Conservation (phyloP, 1,140 invertebrate genomes). For the Aphis gossypii region DNA sequence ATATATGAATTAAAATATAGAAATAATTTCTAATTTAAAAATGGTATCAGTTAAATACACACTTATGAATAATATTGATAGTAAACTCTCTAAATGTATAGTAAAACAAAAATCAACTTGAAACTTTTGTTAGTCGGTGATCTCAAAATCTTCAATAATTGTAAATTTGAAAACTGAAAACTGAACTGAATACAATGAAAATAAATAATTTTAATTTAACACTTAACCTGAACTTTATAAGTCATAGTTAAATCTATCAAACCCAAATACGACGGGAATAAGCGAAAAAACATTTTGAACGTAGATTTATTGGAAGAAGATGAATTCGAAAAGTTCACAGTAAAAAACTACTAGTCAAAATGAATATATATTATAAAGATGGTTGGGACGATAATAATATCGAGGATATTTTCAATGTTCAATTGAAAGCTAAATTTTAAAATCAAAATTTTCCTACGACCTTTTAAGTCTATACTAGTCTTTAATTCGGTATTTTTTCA, state of each 20-base stretch:
- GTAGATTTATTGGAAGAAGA: conserved; percentile 94
- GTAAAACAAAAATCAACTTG: not conserved
- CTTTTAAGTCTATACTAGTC: not conserved
- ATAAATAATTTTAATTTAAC: not conserved
- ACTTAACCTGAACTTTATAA: not conserved
- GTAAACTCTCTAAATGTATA: not conserved
- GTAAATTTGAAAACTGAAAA: not conserved
- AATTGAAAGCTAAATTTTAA: conserved; percentile 68
- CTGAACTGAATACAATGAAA: not conserved
- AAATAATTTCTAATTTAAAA: not conserved
- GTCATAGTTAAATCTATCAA: conserved; percentile 47
- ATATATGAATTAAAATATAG: not conserved
- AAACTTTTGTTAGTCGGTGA: not conserved
- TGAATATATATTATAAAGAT: conserved; percentile 95
- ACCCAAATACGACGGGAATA: conserved; percentile 31
- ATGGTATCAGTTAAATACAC: not conserved
- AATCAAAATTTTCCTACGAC: conserved; percentile 1
- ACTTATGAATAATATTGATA: not conserved
- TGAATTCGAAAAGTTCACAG: conserved; percentile 98
- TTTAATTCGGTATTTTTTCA: not conserved
- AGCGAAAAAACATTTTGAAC: conserved; percentile 67
- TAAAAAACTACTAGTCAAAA: conserved; percentile 89
- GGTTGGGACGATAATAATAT: conserved; percentile 99
- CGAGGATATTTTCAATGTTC: conserved; percentile 97
- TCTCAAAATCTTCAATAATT: too few species aligned